phyloP scores from a whole-genome alignment of 2,888 invertebrate genomes.

The Nemotelus pantherinus region DNA sequence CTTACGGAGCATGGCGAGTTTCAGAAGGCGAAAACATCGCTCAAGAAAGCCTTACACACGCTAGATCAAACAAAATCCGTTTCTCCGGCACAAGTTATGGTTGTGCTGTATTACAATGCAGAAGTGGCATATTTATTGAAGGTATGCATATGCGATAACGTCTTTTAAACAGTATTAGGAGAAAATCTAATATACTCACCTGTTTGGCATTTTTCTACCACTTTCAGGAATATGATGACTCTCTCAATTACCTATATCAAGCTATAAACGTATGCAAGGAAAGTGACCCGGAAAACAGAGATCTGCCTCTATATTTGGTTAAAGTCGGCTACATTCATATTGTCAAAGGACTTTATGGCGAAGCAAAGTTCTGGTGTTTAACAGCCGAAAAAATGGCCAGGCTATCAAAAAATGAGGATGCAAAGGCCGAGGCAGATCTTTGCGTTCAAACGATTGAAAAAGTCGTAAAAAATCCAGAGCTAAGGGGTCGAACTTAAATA shows the following conservation, averaged over 20 bases:
- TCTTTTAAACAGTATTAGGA: no score
- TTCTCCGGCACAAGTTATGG: slow-evolving; percentile 65
- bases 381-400: slow-evolving; percentile 60
- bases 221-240: slow-evolving; percentile 60
- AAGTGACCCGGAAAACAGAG: slow-evolving; percentile 61
- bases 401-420: slow-evolving; percentile 46
- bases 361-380: slow-evolving; percentile 61
- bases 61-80: slow-evolving; percentile 63
- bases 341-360: slow-evolving; percentile 59
- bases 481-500: neutral
- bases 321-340: slow-evolving; percentile 63
- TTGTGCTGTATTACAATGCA: slow-evolving; percentile 64
- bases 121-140: slow-evolving; percentile 54
- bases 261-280: slow-evolving; percentile 64
- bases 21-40: slow-evolving; percentile 59
- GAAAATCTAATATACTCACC: no score
- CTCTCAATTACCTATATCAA: slow-evolving; percentile 62
- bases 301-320: slow-evolving; percentile 63
- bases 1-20: slow-evolving; percentile 58
- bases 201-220: neutral
- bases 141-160: slow-evolving; percentile 38
- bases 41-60: slow-evolving; percentile 62
- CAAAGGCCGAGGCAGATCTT: slow-evolving; percentile 23
- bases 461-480: neutral
- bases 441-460: slow-evolving; percentile 15